phyloP scores from a whole-genome alignment of 2,888 invertebrate genomes.

The Dasypolia templi region DNA sequence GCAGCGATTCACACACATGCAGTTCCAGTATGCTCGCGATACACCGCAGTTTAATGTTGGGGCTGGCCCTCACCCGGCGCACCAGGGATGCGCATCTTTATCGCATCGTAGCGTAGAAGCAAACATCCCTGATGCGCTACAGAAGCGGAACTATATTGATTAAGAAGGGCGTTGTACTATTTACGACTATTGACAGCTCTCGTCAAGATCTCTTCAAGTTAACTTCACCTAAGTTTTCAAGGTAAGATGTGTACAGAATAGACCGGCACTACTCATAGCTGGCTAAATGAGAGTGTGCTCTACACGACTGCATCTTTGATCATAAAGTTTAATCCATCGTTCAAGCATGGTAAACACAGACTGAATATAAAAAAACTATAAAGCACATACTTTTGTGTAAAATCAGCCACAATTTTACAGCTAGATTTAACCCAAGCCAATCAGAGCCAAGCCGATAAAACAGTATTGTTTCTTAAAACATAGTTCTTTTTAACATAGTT shows the following conservation, averaged over 20 bases:
- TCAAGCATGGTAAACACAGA: too few relatives aligned
- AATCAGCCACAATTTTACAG: constrained; percentile 11
- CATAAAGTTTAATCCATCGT: too few relatives aligned
- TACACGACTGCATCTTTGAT: too few relatives aligned
- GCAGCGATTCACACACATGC: too few relatives aligned
- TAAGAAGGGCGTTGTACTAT: too few relatives aligned
- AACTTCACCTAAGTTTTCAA: background rate
- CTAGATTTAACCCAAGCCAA: constrained; percentile 10
- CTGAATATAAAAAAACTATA: background rate
- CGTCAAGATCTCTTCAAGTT: background rate
- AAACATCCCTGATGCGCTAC: too few relatives aligned
- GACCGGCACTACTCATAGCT: background rate
- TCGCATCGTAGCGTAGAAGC: too few relatives aligned
- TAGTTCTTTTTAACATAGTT: constrained; percentile 28
- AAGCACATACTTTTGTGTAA: background rate
- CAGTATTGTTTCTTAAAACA: constrained; percentile 39
- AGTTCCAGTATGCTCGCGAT: too few relatives aligned
- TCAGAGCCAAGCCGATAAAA: constrained; percentile 26
- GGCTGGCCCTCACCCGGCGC: too few relatives aligned
- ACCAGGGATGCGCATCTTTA: too few relatives aligned
- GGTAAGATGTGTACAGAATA: background rate
- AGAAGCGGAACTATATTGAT: too few relatives aligned
- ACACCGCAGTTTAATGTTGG: too few relatives aligned
- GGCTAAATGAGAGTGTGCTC: background rate
- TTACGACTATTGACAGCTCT: background rate